A percentile compares a stretch with the other conserved stretches of the same genome.
Evolutionary conservation across 2,113 vertebrate species (phyloP).

Genomic region (Hyla sarda): DNA sequence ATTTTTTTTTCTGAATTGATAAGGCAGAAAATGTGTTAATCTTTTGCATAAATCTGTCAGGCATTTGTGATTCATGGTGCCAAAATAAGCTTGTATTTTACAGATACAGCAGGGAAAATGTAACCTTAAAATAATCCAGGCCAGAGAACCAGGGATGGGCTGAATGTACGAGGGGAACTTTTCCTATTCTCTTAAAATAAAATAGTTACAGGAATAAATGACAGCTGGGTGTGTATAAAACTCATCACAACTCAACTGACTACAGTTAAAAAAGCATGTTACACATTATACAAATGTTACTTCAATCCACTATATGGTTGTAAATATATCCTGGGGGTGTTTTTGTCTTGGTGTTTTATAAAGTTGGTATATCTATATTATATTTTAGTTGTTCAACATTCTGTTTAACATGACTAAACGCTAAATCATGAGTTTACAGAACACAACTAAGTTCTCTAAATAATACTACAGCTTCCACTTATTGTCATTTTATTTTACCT

Average conservation of each 20-base stretch:
- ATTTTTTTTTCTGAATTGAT: background rate
- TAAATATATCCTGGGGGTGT: background rate
- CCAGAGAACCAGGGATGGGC: conserved; percentile 50
- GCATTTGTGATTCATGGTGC: conserved; percentile 44
- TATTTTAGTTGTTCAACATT: background rate
- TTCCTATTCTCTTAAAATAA: conserved; percentile 54
- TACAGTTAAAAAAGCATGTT: conserved; percentile 29
- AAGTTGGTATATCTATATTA: background rate
- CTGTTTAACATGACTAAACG: background rate
- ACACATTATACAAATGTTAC: conserved; percentile 28
- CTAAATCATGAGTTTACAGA: too few relatives aligned
- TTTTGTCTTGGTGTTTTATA: conserved; percentile 13
- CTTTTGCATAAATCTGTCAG: conserved; percentile 36
- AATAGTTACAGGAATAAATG: conserved; percentile 58
- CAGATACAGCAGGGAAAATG: conserved; percentile 43
- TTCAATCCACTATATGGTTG: background rate
- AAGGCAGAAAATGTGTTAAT: conserved; percentile 39
- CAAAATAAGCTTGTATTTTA: conserved; percentile 53
- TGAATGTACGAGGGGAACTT: conserved; percentile 34
- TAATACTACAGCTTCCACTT: background rate
- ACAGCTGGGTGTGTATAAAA: conserved; percentile 53
- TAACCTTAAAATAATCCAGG: conserved; percentile 57
- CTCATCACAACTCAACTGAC: conserved; percentile 16
- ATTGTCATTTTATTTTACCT: background rate
- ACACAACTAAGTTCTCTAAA: too few relatives aligned